Percentiles rank a stretch among this genome's conserved stretches.
These are phyloP conservation scores for Iguana delicatissima DNA, from an alignment of 2,797 vertebrate species.

Conservation along the genomic window DNA sequence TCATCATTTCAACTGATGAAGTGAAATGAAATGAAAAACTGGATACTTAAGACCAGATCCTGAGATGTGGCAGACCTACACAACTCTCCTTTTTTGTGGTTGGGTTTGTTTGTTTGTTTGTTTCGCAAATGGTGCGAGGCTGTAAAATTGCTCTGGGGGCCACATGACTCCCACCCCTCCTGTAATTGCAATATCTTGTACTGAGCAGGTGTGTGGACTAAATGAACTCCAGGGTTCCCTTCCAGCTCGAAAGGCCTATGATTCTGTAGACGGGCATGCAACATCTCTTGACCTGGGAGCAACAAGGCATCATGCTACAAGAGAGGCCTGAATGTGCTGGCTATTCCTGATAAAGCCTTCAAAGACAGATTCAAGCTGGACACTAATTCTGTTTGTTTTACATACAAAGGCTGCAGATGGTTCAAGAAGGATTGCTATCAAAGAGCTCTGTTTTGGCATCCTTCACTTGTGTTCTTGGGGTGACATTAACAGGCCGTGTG, in stretches of 20 bases:
- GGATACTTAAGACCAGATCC: too few species aligned
- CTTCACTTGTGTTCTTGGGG: neutral
- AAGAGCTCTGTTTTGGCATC: neutral
- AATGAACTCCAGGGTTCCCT: neutral
- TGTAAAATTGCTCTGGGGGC: too few species aligned
- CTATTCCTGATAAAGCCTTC: constrained; percentile 36
- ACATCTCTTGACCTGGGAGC: neutral
- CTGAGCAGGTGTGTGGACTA: neutral
- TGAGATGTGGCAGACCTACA: too few species aligned
- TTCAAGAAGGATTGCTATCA: constrained; percentile 12
- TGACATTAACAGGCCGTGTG: neutral
- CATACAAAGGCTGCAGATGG: constrained; percentile 10
- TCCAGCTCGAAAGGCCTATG: neutral
- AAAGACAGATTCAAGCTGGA: neutral
- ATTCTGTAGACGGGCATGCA: neutral
- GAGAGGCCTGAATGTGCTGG: constrained; percentile 21
- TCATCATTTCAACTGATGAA: too few species aligned
- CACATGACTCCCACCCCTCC: too few species aligned
- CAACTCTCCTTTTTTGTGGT: too few species aligned
- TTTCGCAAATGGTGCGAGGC: too few species aligned
- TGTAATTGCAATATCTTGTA: neutral
- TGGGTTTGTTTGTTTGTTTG: too few species aligned
- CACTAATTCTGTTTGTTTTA: constrained; percentile 28
- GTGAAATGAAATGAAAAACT: too few species aligned
- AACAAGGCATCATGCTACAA: neutral